Evolutionary conservation across 2,113 vertebrate genomes (phyloP).

Genomic region (Pardalotus punctatus): DNA sequence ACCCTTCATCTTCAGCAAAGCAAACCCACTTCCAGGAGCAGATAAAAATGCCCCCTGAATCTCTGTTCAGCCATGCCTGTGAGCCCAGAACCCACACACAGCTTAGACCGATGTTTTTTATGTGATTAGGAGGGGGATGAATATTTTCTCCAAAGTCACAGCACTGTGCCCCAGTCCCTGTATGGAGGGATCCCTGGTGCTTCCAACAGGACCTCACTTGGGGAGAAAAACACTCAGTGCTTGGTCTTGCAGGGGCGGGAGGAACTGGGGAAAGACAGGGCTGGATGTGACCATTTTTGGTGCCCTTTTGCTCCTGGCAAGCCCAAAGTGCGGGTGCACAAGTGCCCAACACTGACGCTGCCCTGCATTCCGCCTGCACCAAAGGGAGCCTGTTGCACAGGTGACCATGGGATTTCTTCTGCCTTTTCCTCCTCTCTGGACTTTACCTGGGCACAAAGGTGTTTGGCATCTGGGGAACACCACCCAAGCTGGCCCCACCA

Average conservation of each 20-base stretch:
- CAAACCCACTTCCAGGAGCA: not conserved
- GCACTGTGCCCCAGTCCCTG: not conserved
- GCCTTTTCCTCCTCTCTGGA: not conserved
- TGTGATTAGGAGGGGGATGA: not conserved
- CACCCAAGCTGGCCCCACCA: not conserved
- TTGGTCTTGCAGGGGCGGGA: not conserved
- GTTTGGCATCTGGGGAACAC: not conserved
- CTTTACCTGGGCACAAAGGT: not conserved
- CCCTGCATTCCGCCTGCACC: not conserved
- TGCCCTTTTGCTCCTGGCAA: not conserved
- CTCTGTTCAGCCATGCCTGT: not conserved
- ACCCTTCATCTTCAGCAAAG: not conserved
- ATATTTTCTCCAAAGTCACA: not conserved
- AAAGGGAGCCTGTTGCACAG: not conserved
- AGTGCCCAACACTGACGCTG: accelerated
- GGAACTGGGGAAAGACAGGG: not conserved
- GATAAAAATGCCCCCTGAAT: not conserved
- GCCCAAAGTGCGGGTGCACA: not conserved
- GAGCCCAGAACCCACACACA: not conserved
- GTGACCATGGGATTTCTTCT: not conserved
- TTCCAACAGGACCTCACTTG: not conserved
- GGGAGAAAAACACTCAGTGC: not conserved
- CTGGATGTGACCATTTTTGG: not conserved
- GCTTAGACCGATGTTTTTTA: not conserved
- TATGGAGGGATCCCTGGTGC: not conserved